A percentile compares a stretch with the other conserved stretches of the same genome.
These are phyloP conservation scores for Heteronetta atricapilla DNA, from an alignment of 2,113 vertebrate species.

Conservation along the genomic window DNA sequence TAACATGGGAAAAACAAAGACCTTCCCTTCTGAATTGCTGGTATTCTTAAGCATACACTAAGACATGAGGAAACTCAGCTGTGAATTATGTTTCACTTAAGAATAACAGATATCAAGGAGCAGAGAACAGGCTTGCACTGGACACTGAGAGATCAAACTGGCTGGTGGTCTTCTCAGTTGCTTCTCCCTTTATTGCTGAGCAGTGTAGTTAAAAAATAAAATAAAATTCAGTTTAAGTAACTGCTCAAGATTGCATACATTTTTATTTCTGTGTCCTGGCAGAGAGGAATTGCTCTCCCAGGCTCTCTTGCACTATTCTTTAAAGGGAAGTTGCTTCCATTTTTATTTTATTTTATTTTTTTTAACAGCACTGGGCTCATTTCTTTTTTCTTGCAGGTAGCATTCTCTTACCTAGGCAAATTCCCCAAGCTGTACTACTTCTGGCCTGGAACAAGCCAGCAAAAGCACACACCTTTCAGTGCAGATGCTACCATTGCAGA, in stretches of 20 bases:
- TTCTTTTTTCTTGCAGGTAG: not conserved
- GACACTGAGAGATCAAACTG: not conserved
- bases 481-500: not conserved
- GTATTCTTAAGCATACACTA: not conserved
- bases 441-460: not conserved
- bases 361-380: not conserved
- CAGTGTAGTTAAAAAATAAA: not conserved
- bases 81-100: not conserved
- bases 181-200: not conserved
- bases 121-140: fast-evolving
- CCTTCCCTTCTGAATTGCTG: not conserved
- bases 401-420: not conserved
- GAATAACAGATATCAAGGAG: not conserved
- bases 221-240: not conserved
- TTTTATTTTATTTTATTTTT: not conserved
- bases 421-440: not conserved
- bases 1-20: not conserved
- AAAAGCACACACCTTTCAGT: not conserved
- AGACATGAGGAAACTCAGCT: not conserved
- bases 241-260: not conserved
- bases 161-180: not conserved
- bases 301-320: not conserved
- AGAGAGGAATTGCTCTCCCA: not conserved
- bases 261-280: not conserved
- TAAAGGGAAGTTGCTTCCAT: not conserved